A percentile compares a stretch with the other conserved stretches of the same genome.
phyloP scores from a whole-genome alignment of 2,113 vertebrate species.

The Bambusicola thoracicus region DNA sequence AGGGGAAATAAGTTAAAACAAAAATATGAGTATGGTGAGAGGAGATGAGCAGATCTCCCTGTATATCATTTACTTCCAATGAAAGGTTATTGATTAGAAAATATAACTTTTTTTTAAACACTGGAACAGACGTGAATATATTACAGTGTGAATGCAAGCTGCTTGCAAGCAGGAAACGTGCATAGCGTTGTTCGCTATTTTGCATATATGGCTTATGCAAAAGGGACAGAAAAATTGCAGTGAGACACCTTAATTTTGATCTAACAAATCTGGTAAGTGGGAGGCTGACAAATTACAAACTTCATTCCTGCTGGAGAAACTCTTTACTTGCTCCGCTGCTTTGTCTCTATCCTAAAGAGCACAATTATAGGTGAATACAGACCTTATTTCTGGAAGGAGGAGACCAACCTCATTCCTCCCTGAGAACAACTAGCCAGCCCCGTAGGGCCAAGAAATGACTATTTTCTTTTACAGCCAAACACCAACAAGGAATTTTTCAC shows the following conservation, averaged over 20 bases:
- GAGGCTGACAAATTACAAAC: not conserved
- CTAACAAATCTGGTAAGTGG: not conserved
- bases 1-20: slow-evolving; percentile 8
- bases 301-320: not conserved
- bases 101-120: not conserved
- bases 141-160: not conserved
- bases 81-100: not conserved
- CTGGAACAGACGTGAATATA: not conserved
- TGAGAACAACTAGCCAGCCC: not conserved
- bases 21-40: not conserved
- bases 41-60: not conserved
- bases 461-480: not conserved
- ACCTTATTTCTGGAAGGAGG: not conserved
- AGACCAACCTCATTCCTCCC: not conserved
- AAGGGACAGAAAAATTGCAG: not conserved
- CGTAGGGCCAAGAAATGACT: not conserved
- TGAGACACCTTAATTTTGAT: not conserved
- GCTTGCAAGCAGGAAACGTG: not conserved
- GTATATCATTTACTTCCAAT: not conserved
- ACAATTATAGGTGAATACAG: not conserved
- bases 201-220: not conserved
- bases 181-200: not conserved
- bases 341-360: not conserved
- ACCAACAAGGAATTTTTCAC: not conserved
- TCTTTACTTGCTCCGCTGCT: not conserved